Base-by-base conservation (phyloP, 2,113 vertebrate species). In the Hiodon alosoides region DNA sequence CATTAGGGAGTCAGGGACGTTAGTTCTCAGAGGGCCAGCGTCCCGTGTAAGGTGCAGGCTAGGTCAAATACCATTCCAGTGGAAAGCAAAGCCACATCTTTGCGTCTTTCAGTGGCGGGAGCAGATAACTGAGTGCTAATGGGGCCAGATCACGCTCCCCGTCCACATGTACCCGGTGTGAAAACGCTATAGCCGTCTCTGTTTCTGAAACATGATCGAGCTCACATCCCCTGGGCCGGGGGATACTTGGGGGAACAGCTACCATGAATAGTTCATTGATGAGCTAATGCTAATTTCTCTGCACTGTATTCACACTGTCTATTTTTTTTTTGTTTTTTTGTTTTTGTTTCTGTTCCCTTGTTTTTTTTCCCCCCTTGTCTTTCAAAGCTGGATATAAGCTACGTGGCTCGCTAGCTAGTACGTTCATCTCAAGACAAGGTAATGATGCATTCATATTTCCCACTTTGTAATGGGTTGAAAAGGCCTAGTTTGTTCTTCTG, bases 341-440 rank as follows among this genome's bases (percentile, higher is more conserved):
- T 71, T 80, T 59, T 67, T 77, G 69, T 79, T 69, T 67, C 72
- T 72, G 70, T 66, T 70, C 8, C 64, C 72, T 79, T 52, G 77
- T 80, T 79, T 71, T 80, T 73, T 66, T 59, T 67, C 80, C 73
- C 70, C 67, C 78, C 77, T 79, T 74, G 71, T 81, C 81, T 79
- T 81, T 82, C 80, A 83, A 89, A 89, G 89, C 89, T 88, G 90
- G 89, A 90, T 92, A 92, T 91, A 92, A 92, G 86, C 89, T 92
- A 69, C 89, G 90, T 47, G 90, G 90, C 89, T 91, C 90, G 78
- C 86, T 92, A 90, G 87, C 90, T 89, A 91, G 90, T 89, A 90
- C 90, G 76, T 91, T 92, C 90, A 92, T 91, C 90, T 89, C 89
- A 82, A 89, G 90, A 87, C 89, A 92, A 92, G 90, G 90, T 92